A percentile compares a stretch with the other conserved stretches of the same genome.
phyloP scores from a whole-genome alignment of 2,888 invertebrate genomes.

The Anthrax anthrax region DNA sequence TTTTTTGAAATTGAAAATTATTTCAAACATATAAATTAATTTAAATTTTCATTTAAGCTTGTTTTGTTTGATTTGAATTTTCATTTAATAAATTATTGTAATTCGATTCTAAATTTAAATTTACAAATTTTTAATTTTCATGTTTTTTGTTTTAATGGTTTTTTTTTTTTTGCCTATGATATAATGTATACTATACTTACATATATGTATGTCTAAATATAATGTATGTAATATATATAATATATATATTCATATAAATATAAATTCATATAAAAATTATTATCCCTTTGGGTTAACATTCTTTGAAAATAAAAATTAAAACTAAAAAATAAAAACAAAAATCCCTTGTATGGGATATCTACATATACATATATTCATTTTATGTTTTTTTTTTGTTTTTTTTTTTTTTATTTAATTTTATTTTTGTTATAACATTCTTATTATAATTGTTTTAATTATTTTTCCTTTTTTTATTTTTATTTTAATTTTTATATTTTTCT shows the following conservation, averaged over 20 bases:
- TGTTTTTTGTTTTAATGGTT: not conserved
- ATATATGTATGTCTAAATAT: not conserved
- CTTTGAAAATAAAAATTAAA: constrained; percentile 1
- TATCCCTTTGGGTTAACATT: constrained; percentile 14
- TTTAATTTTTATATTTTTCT: too few relatives aligned
- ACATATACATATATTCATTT: not conserved
- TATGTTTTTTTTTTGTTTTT: constrained; percentile 1
- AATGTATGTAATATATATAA: constrained; percentile 2
- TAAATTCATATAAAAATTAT: constrained; percentile 15
- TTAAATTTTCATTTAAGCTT: too few relatives aligned
- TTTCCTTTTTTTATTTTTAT: too few relatives aligned
- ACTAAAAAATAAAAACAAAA: not conserved
- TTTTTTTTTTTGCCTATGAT: not conserved
- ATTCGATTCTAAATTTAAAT: too few relatives aligned
- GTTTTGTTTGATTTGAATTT: too few relatives aligned
- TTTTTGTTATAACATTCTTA: too few relatives aligned
- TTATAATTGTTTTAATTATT: too few relatives aligned
- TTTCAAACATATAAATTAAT: too few relatives aligned
- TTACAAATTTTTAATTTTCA: not conserved
- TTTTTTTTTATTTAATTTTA: constrained; percentile 2
- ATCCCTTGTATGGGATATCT: not conserved
- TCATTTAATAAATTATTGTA: too few relatives aligned
- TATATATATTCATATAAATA: constrained; percentile 7
- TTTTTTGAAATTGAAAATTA: too few relatives aligned
- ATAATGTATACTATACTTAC: not conserved